Evolutionary conservation across 2,888 invertebrate genomes (phyloP).

Genomic region (Eretmocerus hayati): DNA sequence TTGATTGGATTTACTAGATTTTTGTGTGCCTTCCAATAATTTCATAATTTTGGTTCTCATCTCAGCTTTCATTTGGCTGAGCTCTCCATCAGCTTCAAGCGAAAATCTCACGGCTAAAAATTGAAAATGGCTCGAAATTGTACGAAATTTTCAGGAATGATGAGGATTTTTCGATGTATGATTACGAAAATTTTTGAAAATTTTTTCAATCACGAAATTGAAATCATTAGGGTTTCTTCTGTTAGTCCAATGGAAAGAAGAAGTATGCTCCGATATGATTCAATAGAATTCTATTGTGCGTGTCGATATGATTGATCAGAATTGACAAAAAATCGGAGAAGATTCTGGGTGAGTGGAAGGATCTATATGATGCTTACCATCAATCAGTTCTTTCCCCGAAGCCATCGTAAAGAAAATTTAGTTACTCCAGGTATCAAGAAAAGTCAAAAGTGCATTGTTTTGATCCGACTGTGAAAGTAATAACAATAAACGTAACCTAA

Average conservation of each 20-base stretch:
- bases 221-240: neutral
- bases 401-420: slow-evolving; percentile 26
- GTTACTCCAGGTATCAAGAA: neutral
- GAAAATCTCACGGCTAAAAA: slow-evolving; percentile 39
- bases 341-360: too few relatives aligned
- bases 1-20: slow-evolving; percentile 27
- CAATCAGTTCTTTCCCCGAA: slow-evolving; percentile 36
- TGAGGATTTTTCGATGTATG: neutral
- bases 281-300: too few relatives aligned
- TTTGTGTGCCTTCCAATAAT: slow-evolving; percentile 34
- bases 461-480: slow-evolving; percentile 10
- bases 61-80: slow-evolving; percentile 41
- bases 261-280: too few relatives aligned
- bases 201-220: neutral
- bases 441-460: slow-evolving; percentile 4
- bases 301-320: too few relatives aligned
- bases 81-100: slow-evolving; percentile 37
- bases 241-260: too few relatives aligned
- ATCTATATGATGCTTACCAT: slow-evolving; percentile 28
- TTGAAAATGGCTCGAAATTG: too few relatives aligned
- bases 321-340: too few relatives aligned
- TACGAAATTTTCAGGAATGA: too few relatives aligned
- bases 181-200: neutral
- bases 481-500: slow-evolving; percentile 16
- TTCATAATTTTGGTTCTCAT: slow-evolving; percentile 42